Base-by-base conservation (phyloP, 1,140 invertebrate species). In the Anthonomus grandis region DNA sequence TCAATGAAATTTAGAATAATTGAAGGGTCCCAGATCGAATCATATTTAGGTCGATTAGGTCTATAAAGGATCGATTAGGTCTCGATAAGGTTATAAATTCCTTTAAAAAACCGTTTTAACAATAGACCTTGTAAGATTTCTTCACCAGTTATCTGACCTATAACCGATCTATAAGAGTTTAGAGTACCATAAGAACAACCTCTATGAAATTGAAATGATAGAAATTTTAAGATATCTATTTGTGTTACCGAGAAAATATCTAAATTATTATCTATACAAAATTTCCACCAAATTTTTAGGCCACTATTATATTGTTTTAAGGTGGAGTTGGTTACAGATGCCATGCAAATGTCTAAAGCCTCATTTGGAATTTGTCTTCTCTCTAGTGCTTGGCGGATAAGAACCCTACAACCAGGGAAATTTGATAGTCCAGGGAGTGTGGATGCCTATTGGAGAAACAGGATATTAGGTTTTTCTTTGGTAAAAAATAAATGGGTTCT, bases 331-430 rank as follows among this genome's bases (percentile, higher is more conserved):
- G 25, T 25, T 18, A 25, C 27, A n/a, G 39, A 49, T 9, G 27
- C 23, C 45, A 47, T 50, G 12, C 24, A 48, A 41, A 55, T 38
- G 36, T 34, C 42, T 25, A 46, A 34, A 15, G 22, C 44, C 25
- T 19, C 37, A 8, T 23, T 15, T 18, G 37, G 42, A 13, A 55
- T 18, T 4, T n/a, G 12, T 39, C 27, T n/a, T 13, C 15, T 6
- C n/a, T 38, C n/a, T 4, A 37, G 17, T n/a, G 48, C 22, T 19
- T 53, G 8, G 55, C 65, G 41, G 64, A 71, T 60, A 70, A 63
- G n/a, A 38, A 48, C 18, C 59, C 60, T 34, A 58, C 66, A 38
- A 62, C 56, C 56, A 64, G 42, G 19, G 59, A 57, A 56, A 67
- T 31, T 4, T n/a, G 6, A 15, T 23, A 9, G 9, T 41, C 31